Conservation (phyloP, 2,888 invertebrate species). For the Lasioglossum leucozonium region DNA sequence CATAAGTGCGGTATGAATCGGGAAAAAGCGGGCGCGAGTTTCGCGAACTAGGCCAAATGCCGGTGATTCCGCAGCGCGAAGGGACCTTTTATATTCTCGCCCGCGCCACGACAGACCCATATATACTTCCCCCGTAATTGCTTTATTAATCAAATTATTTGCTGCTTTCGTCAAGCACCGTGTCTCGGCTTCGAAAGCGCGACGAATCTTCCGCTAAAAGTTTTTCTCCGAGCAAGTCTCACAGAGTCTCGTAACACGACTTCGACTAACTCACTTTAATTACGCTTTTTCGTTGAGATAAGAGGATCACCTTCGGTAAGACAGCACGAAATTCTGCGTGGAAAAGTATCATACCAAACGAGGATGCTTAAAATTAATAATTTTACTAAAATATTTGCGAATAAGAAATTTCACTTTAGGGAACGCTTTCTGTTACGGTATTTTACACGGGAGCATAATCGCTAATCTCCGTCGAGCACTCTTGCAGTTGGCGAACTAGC, state of each 20-base stretch:
- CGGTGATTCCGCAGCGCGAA: conserved; percentile 34
- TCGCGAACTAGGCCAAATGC: conserved; percentile 50
- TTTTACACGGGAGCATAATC: neutral
- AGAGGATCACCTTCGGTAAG: neutral
- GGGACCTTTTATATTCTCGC: conserved; percentile 26
- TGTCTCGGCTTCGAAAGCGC: neutral
- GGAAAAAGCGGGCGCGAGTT: conserved; percentile 25
- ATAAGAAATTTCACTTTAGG: no score
- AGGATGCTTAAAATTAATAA: neutral
- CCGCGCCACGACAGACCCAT: neutral
- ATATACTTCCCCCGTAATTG: conserved; percentile 5
- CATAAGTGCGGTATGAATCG: conserved; percentile 11
- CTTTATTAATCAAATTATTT: conserved; percentile 37
- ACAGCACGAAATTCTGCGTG: neutral
- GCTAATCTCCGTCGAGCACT: neutral
- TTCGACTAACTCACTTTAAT: neutral
- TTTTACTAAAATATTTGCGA: no score
- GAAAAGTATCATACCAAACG: neutral
- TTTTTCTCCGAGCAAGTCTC: neutral
- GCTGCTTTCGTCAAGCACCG: neutral
- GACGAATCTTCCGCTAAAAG: neutral
- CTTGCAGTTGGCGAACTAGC: neutral
- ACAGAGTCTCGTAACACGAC: neutral
- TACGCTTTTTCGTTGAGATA: no score
- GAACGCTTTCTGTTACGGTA: no score